A percentile compares a stretch with the other conserved stretches of the same genome.
Evolutionary conservation across 2,113 vertebrate genomes (phyloP).

Genomic region (Poeciliopsis occidentalis): DNA sequence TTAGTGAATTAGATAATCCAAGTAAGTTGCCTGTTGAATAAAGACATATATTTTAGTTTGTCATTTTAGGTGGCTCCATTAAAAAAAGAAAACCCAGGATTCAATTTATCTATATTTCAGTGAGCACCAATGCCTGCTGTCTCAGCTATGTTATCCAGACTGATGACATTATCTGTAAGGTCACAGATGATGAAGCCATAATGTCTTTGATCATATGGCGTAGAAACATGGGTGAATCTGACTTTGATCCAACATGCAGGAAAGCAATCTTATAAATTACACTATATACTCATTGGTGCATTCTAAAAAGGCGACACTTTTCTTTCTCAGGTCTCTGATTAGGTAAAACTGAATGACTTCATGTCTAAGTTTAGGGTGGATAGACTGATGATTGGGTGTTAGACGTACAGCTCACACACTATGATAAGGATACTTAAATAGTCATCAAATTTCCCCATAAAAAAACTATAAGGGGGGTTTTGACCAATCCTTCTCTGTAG

Average conservation of each 20-base stretch:
- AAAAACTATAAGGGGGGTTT: neutral
- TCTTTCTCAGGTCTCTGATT: neutral
- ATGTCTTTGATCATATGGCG: neutral
- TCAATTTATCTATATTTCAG: neutral
- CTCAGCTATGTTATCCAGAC: neutral
- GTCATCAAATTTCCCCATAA: neutral
- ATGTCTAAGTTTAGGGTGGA: neutral
- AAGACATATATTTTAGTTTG: neutral
- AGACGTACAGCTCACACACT: neutral
- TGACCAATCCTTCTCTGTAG: neutral
- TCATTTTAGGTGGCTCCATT: neutral
- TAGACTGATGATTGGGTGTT: neutral
- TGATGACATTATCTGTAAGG: conserved; percentile 1
- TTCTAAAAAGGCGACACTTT: neutral
- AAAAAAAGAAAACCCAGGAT: neutral
- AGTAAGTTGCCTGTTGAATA: neutral
- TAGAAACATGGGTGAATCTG: neutral
- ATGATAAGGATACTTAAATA: neutral
- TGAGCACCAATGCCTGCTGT: neutral
- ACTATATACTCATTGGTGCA: neutral
- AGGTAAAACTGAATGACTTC: neutral
- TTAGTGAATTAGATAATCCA: neutral
- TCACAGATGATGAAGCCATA: neutral
- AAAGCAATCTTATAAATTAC: neutral
- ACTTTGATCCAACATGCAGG: neutral